Evolutionary conservation across 2,888 invertebrate genomes (phyloP), one percentile per base, ranked within the genome.

Genomic region (Dyspetes luteomarginatus): DNA sequence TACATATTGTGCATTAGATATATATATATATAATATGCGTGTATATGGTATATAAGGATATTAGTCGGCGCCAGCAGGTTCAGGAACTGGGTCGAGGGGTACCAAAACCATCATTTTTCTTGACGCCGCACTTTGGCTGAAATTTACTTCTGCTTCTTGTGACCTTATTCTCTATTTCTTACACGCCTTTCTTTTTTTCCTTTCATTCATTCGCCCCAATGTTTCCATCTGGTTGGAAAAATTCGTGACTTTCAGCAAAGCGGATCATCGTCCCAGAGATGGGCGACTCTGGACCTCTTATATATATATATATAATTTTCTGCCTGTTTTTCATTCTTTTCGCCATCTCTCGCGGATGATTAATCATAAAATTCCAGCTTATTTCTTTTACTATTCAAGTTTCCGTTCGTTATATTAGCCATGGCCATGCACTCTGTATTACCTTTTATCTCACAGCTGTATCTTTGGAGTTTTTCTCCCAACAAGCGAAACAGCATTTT

Each of bases 61-160:
- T 86, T 86, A 86, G 85, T 82, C 79, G 83, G 72, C 72, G 76
- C 72, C 76, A 76, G 68, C 80, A 68, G 81, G 81, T 81, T 73
- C 22, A 79, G 80, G 50, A 86, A 86, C 77, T 86, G 79, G 86
- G 85, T 86, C 85, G 85, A 72, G 80, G 55, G 50, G 69, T 60
- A 83, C 62, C 82, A 83, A 84, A 85, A 85, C 86, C 86, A 86
- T 86, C 84, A 86, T 86, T 86, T 86, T 85, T 86, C 86, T 85
- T 76, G 83, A 83, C 83, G 81, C 84, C 82, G 68, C 62, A 83
- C 86, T 84, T 85, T 83, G 78, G 72, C 67, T 68, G 80, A 81
- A 84, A 86, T 86, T 85, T 86, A 86, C 84, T 85, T 85, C 82
- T 85, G 82, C 84, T 77, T 48, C 82, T 68, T 64, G 78, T 58